Percentiles rank a stretch among this genome's conserved stretches.
Evolutionary conservation across 1,140 invertebrate genomes (phyloP).

Genomic region (Chironomus striatipennis): DNA sequence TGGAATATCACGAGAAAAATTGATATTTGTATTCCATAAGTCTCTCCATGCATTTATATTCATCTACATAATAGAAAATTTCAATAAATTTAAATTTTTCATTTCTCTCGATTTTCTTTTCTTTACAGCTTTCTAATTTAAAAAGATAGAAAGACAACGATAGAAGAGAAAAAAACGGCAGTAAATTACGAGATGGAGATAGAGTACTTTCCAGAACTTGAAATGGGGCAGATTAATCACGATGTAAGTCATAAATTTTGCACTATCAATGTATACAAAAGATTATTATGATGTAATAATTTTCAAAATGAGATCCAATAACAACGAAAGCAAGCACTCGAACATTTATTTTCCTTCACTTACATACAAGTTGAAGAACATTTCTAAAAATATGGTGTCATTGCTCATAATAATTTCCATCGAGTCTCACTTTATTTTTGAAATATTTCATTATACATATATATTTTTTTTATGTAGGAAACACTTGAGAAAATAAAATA

Average conservation of each 20-base stretch:
- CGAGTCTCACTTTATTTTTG: no score
- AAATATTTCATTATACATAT: no score
- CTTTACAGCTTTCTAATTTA: neutral
- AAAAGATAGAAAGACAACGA: neutral
- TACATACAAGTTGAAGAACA: no score
- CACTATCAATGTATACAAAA: neutral
- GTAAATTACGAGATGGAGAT: constrained; percentile 7
- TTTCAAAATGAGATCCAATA: no score
- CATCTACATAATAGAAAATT: neutral
- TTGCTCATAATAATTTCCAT: no score
- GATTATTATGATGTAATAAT: constrained; percentile 8
- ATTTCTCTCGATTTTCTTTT: neutral
- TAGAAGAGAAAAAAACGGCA: neutral
- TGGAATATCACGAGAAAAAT: no score
- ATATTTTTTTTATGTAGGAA: no score
- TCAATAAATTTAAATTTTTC: neutral
- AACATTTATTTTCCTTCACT: no score
- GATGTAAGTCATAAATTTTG: constrained; percentile 1
- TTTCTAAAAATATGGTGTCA: no score
- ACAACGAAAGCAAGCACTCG: no score
- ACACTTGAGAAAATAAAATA: no score
- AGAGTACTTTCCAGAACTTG: constrained; percentile 7
- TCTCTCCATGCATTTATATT: neutral
- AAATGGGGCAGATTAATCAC: constrained; percentile 12
- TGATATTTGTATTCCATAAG: no score